Evolutionary conservation across 2,888 invertebrate genomes (phyloP).

Genomic region (Dryocosmus kuriphilus): DNA sequence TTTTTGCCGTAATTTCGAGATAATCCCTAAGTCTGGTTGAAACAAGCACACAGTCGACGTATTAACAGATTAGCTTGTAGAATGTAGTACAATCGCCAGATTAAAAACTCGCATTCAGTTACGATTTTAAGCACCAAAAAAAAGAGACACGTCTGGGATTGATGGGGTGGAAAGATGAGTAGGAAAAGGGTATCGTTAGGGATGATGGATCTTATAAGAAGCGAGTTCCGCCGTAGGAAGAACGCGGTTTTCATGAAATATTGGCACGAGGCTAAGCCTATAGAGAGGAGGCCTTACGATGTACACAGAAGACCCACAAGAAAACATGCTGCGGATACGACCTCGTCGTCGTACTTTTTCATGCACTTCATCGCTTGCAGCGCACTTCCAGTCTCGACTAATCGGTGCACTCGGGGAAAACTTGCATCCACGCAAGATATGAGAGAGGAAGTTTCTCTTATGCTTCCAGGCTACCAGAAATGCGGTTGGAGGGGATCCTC

Average conservation of each 20-base stretch:
- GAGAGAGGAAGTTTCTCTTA: conserved; percentile 3
- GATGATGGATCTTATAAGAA: conserved; percentile 25
- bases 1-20: conserved; percentile 52
- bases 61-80: conserved; percentile 62
- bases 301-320: conserved; percentile 72
- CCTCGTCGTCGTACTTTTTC: conserved; percentile 21
- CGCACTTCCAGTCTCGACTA: conserved; percentile 29
- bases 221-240: conserved; percentile 39
- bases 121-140: neutral
- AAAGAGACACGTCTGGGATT: neutral
- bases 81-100: conserved; percentile 57
- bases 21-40: conserved; percentile 49
- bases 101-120: conserved; percentile 50
- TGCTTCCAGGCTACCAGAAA: conserved; percentile 41
- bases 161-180: neutral
- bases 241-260: conserved; percentile 61
- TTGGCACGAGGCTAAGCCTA: conserved; percentile 65
- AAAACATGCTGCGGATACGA: conserved; percentile 46
- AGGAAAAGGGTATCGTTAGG: conserved; percentile 6
- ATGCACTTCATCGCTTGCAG: conserved; percentile 12
- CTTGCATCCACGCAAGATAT: conserved; percentile 40
- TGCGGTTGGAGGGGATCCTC: conserved; percentile 7
- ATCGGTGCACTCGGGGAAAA: conserved; percentile 21
- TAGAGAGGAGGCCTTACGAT: conserved; percentile 72
- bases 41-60: conserved; percentile 48